Percentiles rank a stretch among this genome's conserved stretches.
Conservation (phyloP, 2,888 invertebrate species). For the Mayetiola destructor region DNA sequence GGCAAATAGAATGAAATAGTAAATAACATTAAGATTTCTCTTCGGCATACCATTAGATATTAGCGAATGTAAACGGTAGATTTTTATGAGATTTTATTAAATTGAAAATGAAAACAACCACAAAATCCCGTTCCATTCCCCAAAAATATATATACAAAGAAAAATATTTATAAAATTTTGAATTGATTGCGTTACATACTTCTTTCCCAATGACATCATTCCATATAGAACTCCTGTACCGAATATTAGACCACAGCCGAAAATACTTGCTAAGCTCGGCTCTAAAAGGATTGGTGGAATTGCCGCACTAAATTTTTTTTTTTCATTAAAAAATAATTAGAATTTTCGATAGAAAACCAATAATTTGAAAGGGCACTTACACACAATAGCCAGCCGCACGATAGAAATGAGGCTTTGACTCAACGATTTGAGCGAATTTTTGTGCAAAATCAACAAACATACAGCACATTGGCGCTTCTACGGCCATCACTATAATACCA, state of each 20-base stretch:
- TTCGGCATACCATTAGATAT: neutral
- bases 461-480: conserved; percentile 96
- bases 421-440: conserved; percentile 66
- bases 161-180: neutral
- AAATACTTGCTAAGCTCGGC: conserved; percentile 56
- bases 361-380: conserved; percentile 45
- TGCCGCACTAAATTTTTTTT: conserved; percentile 46
- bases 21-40: no score
- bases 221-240: conserved; percentile 80
- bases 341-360: neutral
- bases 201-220: conserved; percentile 88
- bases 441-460: conserved; percentile 91
- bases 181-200: conserved; percentile 49
- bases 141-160: neutral
- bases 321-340: neutral
- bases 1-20: no score
- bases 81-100: no score
- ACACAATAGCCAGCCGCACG: conserved; percentile 70
- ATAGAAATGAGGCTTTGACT: conserved; percentile 76
- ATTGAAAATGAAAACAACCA: no score
- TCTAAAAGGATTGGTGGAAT: conserved; percentile 68
- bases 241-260: conserved; percentile 81
- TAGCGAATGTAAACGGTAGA: neutral
- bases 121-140: no score
- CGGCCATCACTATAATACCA: conserved; percentile 72